Conservation (phyloP, 2,797 vertebrate species). For the Chelidonichthys spinosus region DNA sequence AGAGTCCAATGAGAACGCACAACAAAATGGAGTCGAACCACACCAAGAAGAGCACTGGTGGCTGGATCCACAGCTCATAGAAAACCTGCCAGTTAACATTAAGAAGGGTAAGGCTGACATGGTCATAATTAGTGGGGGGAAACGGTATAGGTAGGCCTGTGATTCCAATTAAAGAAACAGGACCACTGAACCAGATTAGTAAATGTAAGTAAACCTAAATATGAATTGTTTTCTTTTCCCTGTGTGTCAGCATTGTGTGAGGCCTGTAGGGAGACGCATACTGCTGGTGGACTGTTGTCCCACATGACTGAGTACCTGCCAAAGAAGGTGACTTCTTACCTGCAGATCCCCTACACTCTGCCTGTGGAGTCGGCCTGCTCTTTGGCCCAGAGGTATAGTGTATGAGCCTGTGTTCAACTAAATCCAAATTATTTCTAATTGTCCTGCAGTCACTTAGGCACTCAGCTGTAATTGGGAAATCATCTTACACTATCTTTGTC, state of each 20-base stretch:
- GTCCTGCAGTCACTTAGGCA: background rate
- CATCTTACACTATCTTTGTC: background rate
- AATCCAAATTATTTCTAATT: background rate
- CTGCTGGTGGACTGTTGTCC: slow-evolving; percentile 49
- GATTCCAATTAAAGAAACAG: background rate
- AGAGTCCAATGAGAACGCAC: background rate
- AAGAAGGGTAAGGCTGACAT: slow-evolving; percentile 47
- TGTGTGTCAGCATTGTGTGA: slow-evolving; percentile 63
- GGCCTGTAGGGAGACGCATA: slow-evolving; percentile 46
- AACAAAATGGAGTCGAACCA: background rate
- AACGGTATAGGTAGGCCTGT: background rate
- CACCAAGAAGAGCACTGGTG: slow-evolving; percentile 36
- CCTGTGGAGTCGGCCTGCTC: slow-evolving; percentile 50
- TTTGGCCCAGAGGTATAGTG: slow-evolving; percentile 63
- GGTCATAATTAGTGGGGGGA: too few relatives aligned
- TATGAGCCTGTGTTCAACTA: background rate
- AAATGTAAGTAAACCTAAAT: background rate
- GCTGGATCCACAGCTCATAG: slow-evolving; percentile 52
- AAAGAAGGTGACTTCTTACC: slow-evolving; percentile 49
- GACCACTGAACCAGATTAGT: background rate
- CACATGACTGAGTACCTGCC: slow-evolving; percentile 48
- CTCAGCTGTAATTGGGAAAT: background rate
- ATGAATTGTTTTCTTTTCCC: background rate
- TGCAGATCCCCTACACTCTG: slow-evolving; percentile 50
- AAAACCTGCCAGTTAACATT: slow-evolving; percentile 58